These are phyloP conservation scores for Sebastes aleutianus DNA, from an alignment of 2,797 vertebrate genomes.

Conservation along the genomic window DNA sequence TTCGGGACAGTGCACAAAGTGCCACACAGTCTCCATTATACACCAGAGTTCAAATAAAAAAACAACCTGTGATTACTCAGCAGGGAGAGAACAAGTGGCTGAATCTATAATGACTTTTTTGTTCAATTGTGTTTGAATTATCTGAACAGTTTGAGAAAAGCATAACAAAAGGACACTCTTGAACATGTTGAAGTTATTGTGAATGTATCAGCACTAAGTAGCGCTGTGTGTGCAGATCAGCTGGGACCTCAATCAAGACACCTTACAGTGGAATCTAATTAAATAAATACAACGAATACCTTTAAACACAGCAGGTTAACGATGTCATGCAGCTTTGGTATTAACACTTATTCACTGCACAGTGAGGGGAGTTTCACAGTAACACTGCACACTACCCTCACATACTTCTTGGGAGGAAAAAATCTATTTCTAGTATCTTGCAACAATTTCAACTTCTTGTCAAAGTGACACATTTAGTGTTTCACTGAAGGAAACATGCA, in stretches of 20 bases:
- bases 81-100: constrained; percentile 19
- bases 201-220: constrained; percentile 1
- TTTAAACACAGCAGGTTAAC: constrained; percentile 50
- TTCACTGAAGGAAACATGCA: constrained; percentile 10
- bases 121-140: background rate
- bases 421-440: constrained; percentile 37
- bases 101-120: constrained; percentile 20
- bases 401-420: background rate
- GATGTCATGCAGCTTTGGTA: constrained; percentile 47
- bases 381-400: constrained; percentile 8
- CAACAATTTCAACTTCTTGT: background rate
- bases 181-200: constrained; percentile 5
- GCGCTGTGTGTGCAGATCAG: background rate
- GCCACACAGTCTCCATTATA: background rate
- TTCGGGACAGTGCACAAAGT: background rate
- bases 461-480: constrained; percentile 8
- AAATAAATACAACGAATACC: constrained; percentile 45
- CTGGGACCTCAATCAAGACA: constrained; percentile 44
- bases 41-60: constrained; percentile 18
- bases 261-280: constrained; percentile 52
- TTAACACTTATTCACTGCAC: constrained; percentile 60
- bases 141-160: background rate
- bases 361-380: constrained; percentile 35
- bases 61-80: constrained; percentile 28
- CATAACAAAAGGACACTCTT: constrained; percentile 23